Base-by-base conservation (phyloP, 2,113 vertebrate species). In the Dendrocopos noguchii region DNA sequence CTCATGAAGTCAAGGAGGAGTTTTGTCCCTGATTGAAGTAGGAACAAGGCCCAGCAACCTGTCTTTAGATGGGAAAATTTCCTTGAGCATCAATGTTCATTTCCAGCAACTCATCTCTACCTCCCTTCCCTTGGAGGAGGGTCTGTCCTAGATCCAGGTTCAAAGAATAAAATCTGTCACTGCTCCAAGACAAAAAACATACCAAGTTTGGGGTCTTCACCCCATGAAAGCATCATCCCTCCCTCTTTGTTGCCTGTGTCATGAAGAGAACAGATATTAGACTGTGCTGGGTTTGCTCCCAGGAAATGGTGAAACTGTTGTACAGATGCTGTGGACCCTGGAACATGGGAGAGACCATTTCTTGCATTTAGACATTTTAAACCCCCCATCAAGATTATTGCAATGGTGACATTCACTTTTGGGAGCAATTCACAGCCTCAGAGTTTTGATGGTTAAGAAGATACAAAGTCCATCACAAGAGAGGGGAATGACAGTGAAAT, bases 1-100 rank as follows among this genome's bases (percentile, higher is more conserved):
- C 68, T 90, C 8, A 60, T 71, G 33, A 74, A 17, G 16, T 33
- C 60, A 31, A 80, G 28, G 21, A 33, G 68, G 9, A 63, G 22
- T 21, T 84, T 50, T 86, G 59, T 3, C n/a, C 63, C 20, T 3
- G 0, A 0, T 2, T 31, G 15, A 21, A 73, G 21, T 7, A 59
- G 34, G 18, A 87, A 7, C 39, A 91, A 84, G 22, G 17, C 33
- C 13, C 9, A 4, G 5, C 0, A 0, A 34, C 7, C 3, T 47
- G 16, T 57, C 77, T 29, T 36, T 33, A 47, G 44, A 70, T 7
- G 4, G 15, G 3, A 21, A 64, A 67, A n/a, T 27, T 64, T 61
- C 9, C 36, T 52, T 80, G 42, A 33, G 7, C 4, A 15, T 22
- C 36, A 12, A 73, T 24, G 6, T 52, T 87, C 15, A 53, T 66